Evolutionary conservation across 2,888 invertebrate species (phyloP), one percentile per base, ranked within the genome.

Genomic region (Seladonia tumulorum): DNA sequence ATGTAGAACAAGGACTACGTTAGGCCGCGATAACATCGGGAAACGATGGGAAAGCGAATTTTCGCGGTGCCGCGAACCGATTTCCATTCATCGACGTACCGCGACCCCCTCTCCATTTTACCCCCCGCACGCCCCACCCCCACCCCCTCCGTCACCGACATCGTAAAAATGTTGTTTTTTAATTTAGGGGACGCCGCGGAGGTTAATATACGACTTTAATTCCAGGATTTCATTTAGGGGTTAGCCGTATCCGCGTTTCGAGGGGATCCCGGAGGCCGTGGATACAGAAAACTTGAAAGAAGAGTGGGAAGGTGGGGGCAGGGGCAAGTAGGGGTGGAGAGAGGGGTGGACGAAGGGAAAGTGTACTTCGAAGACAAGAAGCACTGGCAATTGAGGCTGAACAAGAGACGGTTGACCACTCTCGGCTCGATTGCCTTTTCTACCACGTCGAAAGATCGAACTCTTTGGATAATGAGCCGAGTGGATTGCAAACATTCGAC

Each of bases 191-290:
- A 89, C 91, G 92, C 92, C 91, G 88, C 89, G 90, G 29, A 89
- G 93, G 93, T 94, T 94, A 94, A 94, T 94, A 94, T 94, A 94
- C 93, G 94, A 92, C 92, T 94, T 94, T 94, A 94, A 94, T 94
- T 94, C 94, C 92, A 91, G 93, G 92, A 94, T 94, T 94, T 94
- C 94, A 93, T 94, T 94, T 93, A 92, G 86, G 89, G 90, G 90
- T 82, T 80, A 78, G 86, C 78, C 85, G 88, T 88, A 90, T 89
- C 87, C 83, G 81, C 85, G 89, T 86, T 82, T 80, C 81, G 74
- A 68, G 79, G 79, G 66, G 82, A n/a, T 74, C 74, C 12, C 74
- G 49, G 72, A 60, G 60, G 63, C 71, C 16, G 70, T 70, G 35
- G 83, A 49, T 76, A 77, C 78, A 76, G 84, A 22, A 83, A 82